A percentile compares a stretch with the other conserved stretches of the same genome.
Evolutionary conservation across 2,888 invertebrate genomes (phyloP).

Genomic region (Tribolium freemani): DNA sequence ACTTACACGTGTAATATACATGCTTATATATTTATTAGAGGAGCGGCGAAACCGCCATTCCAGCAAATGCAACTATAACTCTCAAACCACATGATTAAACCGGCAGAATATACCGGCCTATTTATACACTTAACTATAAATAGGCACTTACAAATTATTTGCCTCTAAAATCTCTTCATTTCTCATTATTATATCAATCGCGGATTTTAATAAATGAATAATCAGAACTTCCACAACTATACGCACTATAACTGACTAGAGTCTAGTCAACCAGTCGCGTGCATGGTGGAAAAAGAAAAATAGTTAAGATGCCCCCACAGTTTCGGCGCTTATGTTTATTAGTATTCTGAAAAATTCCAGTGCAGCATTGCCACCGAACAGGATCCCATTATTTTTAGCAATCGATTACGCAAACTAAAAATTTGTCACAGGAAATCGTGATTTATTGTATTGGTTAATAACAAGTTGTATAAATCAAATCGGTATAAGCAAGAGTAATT

Average conservation of each 20-base stretch:
- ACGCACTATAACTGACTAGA: no score
- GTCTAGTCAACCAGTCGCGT: no score
- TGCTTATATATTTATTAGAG: conserved; percentile 65
- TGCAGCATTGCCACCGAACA: neutral
- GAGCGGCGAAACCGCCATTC: conserved; percentile 55
- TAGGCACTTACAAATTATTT: neutral
- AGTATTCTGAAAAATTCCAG: no score
- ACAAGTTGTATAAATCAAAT: conserved; percentile 47
- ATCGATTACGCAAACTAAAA: neutral
- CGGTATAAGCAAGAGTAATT: conserved; percentile 48
- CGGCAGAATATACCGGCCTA: conserved; percentile 49
- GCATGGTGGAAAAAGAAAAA: no score
- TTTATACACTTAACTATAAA: conserved; percentile 35
- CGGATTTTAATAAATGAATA: no score
- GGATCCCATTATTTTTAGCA: neutral
- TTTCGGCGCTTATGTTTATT: no score
- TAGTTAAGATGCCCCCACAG: no score
- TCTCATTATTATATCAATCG: no score
- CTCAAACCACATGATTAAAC: conserved; percentile 51
- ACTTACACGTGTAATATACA: conserved; percentile 67
- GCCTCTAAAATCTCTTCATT: no score
- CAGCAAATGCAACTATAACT: conserved; percentile 53
- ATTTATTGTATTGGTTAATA: conserved; percentile 44
- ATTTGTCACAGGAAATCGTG: conserved; percentile 33
- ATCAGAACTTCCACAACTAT: no score